Percentiles rank a stretch among this genome's conserved stretches.
These are phyloP conservation scores for Camptogramma bilineatum DNA, from an alignment of 2,888 invertebrate genomes.

Conservation along the genomic window DNA sequence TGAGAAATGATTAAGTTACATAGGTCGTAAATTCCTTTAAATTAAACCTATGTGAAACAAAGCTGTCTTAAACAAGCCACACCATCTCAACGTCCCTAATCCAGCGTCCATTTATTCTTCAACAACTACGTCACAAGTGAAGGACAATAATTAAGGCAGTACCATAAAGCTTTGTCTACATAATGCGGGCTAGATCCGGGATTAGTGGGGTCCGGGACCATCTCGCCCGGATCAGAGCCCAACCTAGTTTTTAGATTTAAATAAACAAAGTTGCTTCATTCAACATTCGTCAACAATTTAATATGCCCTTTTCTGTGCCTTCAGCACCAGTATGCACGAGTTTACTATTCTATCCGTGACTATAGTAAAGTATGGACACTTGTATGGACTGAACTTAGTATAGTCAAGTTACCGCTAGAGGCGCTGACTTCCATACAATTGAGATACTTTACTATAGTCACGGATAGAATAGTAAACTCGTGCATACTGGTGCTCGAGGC, in stretches of 20 bases:
- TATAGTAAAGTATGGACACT: too few species aligned
- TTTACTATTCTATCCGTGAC: too few species aligned
- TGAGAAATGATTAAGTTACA: too few species aligned
- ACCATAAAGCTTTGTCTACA: slow-evolving; percentile 44
- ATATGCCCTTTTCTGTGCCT: too few species aligned
- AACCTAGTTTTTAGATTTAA: slow-evolving; percentile 29
- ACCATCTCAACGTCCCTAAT: slow-evolving; percentile 13
- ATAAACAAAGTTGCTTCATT: background rate
- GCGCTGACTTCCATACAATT: too few species aligned
- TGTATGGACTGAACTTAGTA: too few species aligned
- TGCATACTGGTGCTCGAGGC: too few species aligned
- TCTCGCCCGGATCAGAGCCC: slow-evolving; percentile 35
- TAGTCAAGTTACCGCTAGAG: too few species aligned
- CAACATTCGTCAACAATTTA: background rate
- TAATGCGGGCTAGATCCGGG: slow-evolving; percentile 41
- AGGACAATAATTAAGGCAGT: slow-evolving; percentile 45
- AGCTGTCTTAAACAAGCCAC: background rate
- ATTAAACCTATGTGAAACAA: background rate
- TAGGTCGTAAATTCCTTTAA: slow-evolving; percentile 16
- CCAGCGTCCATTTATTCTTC: slow-evolving; percentile 37
- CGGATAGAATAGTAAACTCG: too few species aligned
- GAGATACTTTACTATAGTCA: too few species aligned
- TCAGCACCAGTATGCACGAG: too few species aligned
- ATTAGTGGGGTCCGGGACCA: slow-evolving; percentile 34
- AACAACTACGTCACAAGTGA: slow-evolving; percentile 39